A percentile compares a stretch with the other conserved stretches of the same genome.
Evolutionary conservation across 1,140 invertebrate species (phyloP).

Genomic region (Solenopsis invicta): DNA sequence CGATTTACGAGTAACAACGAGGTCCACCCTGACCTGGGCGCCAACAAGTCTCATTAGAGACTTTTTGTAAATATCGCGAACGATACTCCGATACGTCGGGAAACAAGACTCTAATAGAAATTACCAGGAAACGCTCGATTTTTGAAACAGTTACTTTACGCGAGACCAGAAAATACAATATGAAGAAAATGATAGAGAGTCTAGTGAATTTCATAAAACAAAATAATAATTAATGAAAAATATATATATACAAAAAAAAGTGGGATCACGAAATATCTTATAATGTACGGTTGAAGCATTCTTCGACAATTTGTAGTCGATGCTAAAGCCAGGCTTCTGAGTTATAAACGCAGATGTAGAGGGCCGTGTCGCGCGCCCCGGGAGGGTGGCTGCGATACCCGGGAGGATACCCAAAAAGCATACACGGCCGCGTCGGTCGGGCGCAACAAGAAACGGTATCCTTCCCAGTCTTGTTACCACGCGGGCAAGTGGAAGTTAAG

Average conservation of each 20-base stretch:
- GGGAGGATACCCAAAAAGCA: constrained; percentile 53
- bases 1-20: constrained; percentile 78
- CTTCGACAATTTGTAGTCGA: constrained; percentile 81
- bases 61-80: constrained; percentile 36
- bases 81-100: background rate
- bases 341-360: constrained; percentile 81
- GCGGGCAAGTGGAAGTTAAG: constrained; percentile 3
- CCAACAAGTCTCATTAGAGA: constrained; percentile 78
- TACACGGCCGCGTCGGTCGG: constrained; percentile 38
- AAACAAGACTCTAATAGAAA: background rate
- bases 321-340: constrained; percentile 78
- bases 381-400: constrained; percentile 56
- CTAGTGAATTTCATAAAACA: background rate
- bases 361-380: constrained; percentile 75
- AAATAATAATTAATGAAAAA: constrained; percentile 22
- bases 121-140: background rate
- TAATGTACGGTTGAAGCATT: background rate
- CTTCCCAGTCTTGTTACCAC: background rate
- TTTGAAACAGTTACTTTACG: background rate
- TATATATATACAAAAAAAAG: background rate
- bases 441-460: constrained; percentile 50
- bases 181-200: background rate
- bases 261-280: background rate
- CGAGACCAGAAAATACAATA: background rate
- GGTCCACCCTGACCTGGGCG: constrained; percentile 70